These are phyloP conservation scores for Copidosoma aretas DNA, from an alignment of 2,888 invertebrate genomes.

Conservation along the genomic window DNA sequence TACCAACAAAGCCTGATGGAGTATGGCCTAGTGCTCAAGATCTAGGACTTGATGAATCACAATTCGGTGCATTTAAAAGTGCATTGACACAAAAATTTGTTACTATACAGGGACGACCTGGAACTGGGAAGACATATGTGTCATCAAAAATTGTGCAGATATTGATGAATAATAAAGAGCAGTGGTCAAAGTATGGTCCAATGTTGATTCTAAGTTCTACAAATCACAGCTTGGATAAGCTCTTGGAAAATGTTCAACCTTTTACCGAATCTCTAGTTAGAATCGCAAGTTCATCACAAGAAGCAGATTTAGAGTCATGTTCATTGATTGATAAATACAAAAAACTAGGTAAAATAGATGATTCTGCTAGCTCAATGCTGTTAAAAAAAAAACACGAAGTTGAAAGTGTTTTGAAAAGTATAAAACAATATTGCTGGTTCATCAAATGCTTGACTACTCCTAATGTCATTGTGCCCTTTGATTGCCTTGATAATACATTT, in stretches of 20 bases:
- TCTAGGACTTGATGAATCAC: constrained; percentile 7
- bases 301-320: constrained; percentile 4
- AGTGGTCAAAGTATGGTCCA: constrained; percentile 18
- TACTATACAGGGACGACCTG: constrained; percentile 24
- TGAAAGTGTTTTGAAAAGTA: not conserved
- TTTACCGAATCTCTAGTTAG: constrained; percentile 17
- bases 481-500: not conserved
- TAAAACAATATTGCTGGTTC: not conserved
- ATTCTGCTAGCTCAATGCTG: not conserved
- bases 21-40: constrained; percentile 11
- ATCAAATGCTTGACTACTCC: not conserved
- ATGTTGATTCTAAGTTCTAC: constrained; percentile 21
- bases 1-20: not conserved
- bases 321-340: constrained; percentile 7
- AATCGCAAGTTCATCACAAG: constrained; percentile 15
- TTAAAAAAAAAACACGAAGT: not conserved
- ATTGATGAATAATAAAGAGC: constrained; percentile 2
- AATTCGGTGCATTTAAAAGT: constrained; percentile 16
- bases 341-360: not conserved
- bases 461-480: not conserved
- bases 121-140: constrained; percentile 25
- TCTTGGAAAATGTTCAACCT: constrained; percentile 5
- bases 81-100: constrained; percentile 23
- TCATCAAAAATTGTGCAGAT: constrained; percentile 14
- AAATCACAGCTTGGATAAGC: constrained; percentile 23